phyloP scores from a whole-genome alignment of 2,888 invertebrate species.

The Spilarctia lutea region DNA sequence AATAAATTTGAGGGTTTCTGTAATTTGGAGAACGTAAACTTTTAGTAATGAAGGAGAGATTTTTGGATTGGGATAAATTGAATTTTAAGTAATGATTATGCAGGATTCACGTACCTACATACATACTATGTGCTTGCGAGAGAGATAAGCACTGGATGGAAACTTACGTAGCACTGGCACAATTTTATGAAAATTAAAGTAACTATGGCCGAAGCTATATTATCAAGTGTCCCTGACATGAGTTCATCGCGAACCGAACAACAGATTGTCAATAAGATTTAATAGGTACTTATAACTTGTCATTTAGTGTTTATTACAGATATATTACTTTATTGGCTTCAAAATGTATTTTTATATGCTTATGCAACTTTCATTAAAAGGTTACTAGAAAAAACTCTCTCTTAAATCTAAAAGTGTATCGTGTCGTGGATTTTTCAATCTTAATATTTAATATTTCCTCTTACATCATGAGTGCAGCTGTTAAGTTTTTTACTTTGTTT shows the following conservation, averaged over 20 bases:
- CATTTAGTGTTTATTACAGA: slow-evolving; percentile 10
- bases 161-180: slow-evolving; percentile 32
- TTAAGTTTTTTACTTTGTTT: background rate
- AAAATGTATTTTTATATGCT: background rate
- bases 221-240: slow-evolving; percentile 81
- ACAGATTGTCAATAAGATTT: slow-evolving; percentile 81
- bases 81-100: background rate
- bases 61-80: background rate
- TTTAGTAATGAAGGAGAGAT: no score
- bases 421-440: background rate
- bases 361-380: background rate
- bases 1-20: no score
- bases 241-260: slow-evolving; percentile 75
- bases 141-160: slow-evolving; percentile 28
- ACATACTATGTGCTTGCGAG: background rate
- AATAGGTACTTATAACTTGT: slow-evolving; percentile 50
- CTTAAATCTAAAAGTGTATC: background rate
- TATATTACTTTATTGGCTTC: background rate
- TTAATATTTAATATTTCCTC: background rate
- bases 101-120: background rate
- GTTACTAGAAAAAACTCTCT: background rate
- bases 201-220: slow-evolving; percentile 64
- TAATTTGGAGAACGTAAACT: no score
- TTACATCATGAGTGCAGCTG: background rate
- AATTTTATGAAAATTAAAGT: slow-evolving; percentile 66